These are phyloP conservation scores for Fragum whitleyi DNA, from an alignment of 2,888 invertebrate species.

Conservation along the genomic window DNA sequence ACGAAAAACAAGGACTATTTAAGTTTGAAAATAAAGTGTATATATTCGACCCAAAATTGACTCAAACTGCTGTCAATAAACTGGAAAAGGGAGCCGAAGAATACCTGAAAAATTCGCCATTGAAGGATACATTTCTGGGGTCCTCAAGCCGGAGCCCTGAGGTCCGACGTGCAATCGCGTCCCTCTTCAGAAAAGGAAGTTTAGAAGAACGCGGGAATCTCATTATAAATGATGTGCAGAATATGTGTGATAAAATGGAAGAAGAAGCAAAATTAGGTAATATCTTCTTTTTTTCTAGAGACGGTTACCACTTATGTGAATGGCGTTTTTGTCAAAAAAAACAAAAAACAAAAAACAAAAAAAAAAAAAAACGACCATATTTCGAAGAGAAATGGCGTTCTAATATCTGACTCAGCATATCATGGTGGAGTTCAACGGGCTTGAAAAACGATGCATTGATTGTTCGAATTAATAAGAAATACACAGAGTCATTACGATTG, in stretches of 20 bases:
- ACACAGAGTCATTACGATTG: too few relatives aligned
- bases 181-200: conserved; percentile 69
- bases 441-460: too few relatives aligned
- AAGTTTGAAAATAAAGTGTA: conserved; percentile 69
- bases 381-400: too few relatives aligned
- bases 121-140: conserved; percentile 71
- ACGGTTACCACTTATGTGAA: too few relatives aligned
- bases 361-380: too few relatives aligned
- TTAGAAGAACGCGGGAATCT: conserved; percentile 64
- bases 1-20: conserved; percentile 64
- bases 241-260: conserved; percentile 65
- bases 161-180: conserved; percentile 68
- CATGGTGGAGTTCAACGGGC: too few relatives aligned
- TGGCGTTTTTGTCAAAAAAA: too few relatives aligned
- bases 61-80: conserved; percentile 70
- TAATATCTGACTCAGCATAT: too few relatives aligned
- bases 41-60: conserved; percentile 67
- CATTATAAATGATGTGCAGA: conserved; percentile 68
- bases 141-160: conserved; percentile 72
- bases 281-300: too few relatives aligned
- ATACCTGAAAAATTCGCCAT: conserved; percentile 69
- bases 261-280: conserved; percentile 37
- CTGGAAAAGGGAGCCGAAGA: conserved; percentile 72
- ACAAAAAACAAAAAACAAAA: too few relatives aligned
- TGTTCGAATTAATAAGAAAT: too few relatives aligned